Conservation (phyloP, 2,113 vertebrate genomes). For the Ctenodactylus gundi region DNA sequence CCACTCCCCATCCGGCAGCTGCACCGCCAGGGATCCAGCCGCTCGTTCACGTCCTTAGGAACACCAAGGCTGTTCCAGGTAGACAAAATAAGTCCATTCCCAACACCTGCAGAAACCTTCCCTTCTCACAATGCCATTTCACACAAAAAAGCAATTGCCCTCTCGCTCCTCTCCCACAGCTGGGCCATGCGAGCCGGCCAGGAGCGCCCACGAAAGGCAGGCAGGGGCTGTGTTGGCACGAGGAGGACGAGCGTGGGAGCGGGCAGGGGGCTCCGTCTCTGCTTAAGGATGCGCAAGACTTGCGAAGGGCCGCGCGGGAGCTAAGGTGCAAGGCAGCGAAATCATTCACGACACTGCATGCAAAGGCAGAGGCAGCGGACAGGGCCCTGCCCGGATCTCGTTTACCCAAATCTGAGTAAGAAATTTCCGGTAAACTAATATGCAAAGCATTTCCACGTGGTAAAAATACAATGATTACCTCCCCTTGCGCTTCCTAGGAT, state of each 20-base stretch:
- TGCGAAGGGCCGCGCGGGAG: not conserved
- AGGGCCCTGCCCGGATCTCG: not conserved
- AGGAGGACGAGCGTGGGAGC: too few species aligned
- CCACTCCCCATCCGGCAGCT: not conserved
- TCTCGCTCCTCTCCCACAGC: not conserved
- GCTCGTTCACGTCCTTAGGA: not conserved
- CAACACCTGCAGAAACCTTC: not conserved
- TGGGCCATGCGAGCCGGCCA: not conserved
- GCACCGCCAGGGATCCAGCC: not conserved
- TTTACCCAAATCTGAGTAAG: not conserved
- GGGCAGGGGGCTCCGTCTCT: too few species aligned
- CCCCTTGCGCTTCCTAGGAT: not conserved
- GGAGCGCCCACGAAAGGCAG: not conserved
- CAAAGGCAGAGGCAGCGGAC: not conserved
- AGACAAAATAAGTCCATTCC: not conserved
- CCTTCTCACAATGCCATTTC: not conserved
- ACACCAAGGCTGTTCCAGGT: not conserved
- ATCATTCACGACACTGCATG: not conserved
- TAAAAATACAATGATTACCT: not conserved
- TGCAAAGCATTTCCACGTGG: not conserved
- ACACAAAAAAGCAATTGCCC: not conserved
- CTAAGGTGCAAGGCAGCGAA: not conserved
- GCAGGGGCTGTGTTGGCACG: too few species aligned
- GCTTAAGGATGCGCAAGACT: not conserved
- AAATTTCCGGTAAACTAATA: not conserved